Evolutionary conservation across 2,113 vertebrate genomes (phyloP).

Genomic region (Hemiscyllium ocellatum): DNA sequence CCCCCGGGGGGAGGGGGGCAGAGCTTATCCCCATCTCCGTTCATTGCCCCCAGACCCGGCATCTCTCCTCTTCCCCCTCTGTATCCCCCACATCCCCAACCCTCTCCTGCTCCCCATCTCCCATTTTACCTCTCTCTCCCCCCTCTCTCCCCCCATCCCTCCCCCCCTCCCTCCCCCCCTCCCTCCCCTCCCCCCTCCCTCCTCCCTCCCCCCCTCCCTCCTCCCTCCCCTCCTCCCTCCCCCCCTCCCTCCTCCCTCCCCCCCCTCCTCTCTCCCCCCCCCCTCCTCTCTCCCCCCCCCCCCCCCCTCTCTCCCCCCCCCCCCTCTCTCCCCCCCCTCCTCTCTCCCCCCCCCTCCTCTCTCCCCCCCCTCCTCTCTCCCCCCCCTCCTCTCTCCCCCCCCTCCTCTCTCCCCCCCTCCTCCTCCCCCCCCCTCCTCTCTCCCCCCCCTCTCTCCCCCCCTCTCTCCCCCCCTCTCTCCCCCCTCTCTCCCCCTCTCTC

Average conservation of each 20-base stretch:
- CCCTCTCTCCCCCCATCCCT: neutral
- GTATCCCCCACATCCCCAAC: too few relatives aligned
- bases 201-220: neutral
- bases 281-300: neutral
- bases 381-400: neutral
- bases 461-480: too few relatives aligned
- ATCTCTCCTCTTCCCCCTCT: too few relatives aligned
- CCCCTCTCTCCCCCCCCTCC: neutral
- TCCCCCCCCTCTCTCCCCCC: neutral
- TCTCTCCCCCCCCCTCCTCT: neutral
- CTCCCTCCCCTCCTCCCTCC: neutral
- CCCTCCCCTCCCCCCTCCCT: rapidly evolving
- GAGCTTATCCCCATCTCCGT: too few relatives aligned
- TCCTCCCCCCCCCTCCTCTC: neutral
- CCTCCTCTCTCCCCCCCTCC: neutral
- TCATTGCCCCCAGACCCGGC: too few relatives aligned
- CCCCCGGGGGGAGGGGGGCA: too few relatives aligned
- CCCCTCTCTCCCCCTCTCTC: neutral
- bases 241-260: neutral
- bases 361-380: neutral
- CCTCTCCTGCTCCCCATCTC: too few relatives aligned
- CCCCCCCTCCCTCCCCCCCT: neutral
- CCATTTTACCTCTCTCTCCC: too few relatives aligned
- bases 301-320: neutral
- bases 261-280: neutral